Conservation (phyloP, 2,888 invertebrate species). For the Germaria angustata region DNA sequence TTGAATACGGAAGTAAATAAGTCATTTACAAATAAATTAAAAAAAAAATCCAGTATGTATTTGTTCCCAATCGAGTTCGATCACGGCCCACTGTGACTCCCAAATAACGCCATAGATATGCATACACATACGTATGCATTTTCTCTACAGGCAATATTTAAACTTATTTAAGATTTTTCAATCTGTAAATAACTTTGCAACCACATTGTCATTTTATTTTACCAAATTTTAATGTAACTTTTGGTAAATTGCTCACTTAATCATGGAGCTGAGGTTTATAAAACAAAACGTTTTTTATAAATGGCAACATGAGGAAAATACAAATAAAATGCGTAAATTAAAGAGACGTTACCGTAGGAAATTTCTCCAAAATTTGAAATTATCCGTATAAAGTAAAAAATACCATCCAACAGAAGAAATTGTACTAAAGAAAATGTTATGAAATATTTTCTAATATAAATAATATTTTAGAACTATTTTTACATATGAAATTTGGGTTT, state of each 20-base stretch:
- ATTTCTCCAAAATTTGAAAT: too few species aligned
- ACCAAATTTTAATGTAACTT: constrained; percentile 61
- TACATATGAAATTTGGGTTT: too few species aligned
- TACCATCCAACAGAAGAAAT: too few species aligned
- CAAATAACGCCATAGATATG: not conserved
- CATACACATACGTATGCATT: not conserved
- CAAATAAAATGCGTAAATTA: not conserved
- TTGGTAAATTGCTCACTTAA: constrained; percentile 42
- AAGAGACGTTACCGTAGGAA: too few species aligned
- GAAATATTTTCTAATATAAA: too few species aligned
- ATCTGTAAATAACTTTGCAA: constrained; percentile 24
- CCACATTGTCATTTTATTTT: constrained; percentile 47
- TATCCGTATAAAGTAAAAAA: too few species aligned
- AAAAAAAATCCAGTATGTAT: too few species aligned
- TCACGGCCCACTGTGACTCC: not conserved
- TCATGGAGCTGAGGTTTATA: not conserved
- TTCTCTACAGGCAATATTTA: constrained; percentile 13
- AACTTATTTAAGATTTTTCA: constrained; percentile 21
- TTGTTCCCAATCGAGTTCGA: not conserved
- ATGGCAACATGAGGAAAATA: not conserved
- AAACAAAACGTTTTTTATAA: not conserved
- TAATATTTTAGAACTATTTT: too few species aligned
- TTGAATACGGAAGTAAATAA: too few species aligned
- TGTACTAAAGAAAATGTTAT: too few species aligned
- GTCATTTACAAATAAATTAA: too few species aligned